Conservation (phyloP, 2,113 vertebrate species). For the Narcine bancroftii region DNA sequence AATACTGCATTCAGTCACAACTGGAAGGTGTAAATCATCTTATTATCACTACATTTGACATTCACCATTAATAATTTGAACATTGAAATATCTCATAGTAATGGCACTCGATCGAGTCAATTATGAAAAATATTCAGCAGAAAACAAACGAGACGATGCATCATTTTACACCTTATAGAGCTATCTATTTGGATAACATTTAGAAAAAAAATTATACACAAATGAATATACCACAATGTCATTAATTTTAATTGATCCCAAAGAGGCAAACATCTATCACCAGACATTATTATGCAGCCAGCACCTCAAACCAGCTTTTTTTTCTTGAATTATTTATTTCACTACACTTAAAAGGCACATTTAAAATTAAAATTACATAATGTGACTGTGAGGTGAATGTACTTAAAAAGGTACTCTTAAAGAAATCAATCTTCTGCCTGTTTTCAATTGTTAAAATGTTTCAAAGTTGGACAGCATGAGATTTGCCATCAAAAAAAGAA, state of each 20-base stretch:
- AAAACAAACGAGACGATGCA: neutral
- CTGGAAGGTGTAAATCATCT: neutral
- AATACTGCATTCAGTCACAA: neutral
- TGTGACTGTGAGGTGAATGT: neutral
- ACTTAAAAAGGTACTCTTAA: neutral
- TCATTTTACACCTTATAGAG: neutral
- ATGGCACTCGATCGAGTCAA: neutral
- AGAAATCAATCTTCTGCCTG: neutral
- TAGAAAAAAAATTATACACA: neutral
- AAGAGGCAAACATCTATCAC: neutral
- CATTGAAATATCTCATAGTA: neutral
- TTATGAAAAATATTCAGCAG: neutral
- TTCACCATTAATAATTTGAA: slow-evolving; percentile 13
- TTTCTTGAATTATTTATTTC: neutral
- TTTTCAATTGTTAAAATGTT: neutral
- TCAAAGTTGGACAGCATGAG: neutral
- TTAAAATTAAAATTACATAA: too few species aligned
- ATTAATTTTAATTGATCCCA: neutral
- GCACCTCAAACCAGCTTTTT: neutral
- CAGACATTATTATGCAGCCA: neutral
- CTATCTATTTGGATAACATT: neutral
- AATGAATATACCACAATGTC: neutral
- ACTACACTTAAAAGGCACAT: neutral
- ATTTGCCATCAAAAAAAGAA: neutral
- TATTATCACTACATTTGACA: neutral